Evolutionary conservation across 2,797 vertebrate species (phyloP), one percentile per base, ranked within the genome.

Genomic region (Helicolenus hilgendorfi): DNA sequence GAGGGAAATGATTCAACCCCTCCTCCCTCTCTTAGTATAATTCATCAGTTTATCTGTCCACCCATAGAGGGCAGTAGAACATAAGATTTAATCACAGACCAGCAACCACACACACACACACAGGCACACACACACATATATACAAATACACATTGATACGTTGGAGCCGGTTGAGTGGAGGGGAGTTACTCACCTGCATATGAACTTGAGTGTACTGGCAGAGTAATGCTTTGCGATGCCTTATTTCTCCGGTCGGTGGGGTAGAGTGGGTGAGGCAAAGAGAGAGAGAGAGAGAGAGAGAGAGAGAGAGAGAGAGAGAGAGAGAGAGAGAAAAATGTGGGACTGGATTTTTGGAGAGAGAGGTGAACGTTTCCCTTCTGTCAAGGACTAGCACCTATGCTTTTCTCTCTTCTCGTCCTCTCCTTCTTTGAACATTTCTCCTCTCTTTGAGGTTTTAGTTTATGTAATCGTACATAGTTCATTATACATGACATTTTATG

Each of bases 1-100:
- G 58, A 73, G 65, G 38, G 86, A 11, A 84, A 72, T 80, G 6
- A 83, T 74, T 89, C n/a, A 75, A 53, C 2, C 22, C 11, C 59
- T 33, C 53, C n/a, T 53, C 22, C 18, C 26, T 22, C 3, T 29
- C 10, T 79, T 10, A 18, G 55, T 72, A 3, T 31, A 45, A 80
- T 41, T 64, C 9, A 59, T 68, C 53, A 71, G 29, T 84, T 83
- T 13, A 55, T 77, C 13, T 58, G 8, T 24, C 26, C 11, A 27
- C 89, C 93, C 33, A 63, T 77, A 95, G 96, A 88, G 94, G 95
- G 95, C 96, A 95, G 95, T 94, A 94, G 84, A 95, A 86, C 80
- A 93, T n/a, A 92, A 94, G 83, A 71, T 84, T 83, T 83, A 29
- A 38, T 78, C 62, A 84, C 49, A 49, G 20, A 15, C 59, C 13